A percentile compares a stretch with the other conserved stretches of the same genome.
These are phyloP conservation scores for Piscicola geometra DNA, from an alignment of 2,888 invertebrate species.

Conservation along the genomic window DNA sequence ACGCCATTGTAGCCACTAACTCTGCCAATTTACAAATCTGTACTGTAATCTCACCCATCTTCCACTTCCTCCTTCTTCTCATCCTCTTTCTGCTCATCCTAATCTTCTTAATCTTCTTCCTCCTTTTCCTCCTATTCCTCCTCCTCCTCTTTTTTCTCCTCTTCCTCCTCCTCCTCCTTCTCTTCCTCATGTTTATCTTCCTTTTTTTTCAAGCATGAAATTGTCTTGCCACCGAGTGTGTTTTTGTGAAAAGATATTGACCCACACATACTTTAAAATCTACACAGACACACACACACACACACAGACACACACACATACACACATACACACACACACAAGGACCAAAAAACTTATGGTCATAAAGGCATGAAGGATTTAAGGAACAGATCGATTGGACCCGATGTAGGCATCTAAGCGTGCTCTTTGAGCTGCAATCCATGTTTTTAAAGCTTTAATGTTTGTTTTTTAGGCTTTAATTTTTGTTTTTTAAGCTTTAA, in stretches of 20 bases:
- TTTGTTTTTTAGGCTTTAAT: no score
- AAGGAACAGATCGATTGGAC: no score
- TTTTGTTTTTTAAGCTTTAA: no score
- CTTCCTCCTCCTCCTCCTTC: no score
- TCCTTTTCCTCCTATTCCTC: conserved; percentile 1
- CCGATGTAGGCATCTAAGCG: background rate
- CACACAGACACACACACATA: background rate
- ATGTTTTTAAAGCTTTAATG: background rate
- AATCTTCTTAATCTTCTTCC: background rate
- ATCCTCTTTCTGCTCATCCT: conserved; percentile 2
- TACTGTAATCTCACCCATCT: background rate
- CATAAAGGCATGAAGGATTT: no score
- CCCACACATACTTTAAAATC: background rate
- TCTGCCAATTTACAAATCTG: background rate
- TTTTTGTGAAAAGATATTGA: no score
- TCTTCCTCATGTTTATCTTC: no score
- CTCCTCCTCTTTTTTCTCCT: no score
- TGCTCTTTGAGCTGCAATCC: background rate
- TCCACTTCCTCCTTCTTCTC: background rate
- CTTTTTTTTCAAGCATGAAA: no score
- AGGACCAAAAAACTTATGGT: background rate
- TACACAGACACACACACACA: background rate
- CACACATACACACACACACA: background rate
- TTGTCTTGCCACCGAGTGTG: no score
- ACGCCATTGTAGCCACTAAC: background rate